A percentile compares a stretch with the other conserved stretches of the same genome.
These are phyloP conservation scores for Drosophila meridionalis DNA, from an alignment of 2,888 invertebrate genomes.

Conservation along the genomic window DNA sequence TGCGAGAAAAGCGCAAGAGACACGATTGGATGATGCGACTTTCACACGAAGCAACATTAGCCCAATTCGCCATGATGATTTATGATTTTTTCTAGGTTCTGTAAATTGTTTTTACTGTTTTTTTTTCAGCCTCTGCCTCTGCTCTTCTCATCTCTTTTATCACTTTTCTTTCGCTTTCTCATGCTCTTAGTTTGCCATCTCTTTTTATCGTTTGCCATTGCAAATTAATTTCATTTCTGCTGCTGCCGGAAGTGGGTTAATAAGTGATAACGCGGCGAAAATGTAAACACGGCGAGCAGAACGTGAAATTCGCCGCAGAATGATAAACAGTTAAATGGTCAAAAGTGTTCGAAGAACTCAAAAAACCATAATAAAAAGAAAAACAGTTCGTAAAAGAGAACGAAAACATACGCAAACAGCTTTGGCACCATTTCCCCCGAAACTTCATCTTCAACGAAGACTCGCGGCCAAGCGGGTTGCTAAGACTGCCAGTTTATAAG, in stretches of 20 bases:
- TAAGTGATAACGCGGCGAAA: constrained; percentile 77
- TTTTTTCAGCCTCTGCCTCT: background rate
- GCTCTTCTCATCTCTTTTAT: background rate
- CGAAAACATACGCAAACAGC: constrained; percentile 42
- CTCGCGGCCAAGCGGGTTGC: constrained; percentile 17
- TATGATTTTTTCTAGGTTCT: constrained; percentile 77
- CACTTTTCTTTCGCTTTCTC: constrained; percentile 11
- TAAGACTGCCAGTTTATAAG: constrained; percentile 7
- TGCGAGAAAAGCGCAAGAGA: constrained; percentile 36
- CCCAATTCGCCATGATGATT: constrained; percentile 75
- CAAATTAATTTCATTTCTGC: constrained; percentile 73
- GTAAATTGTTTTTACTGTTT: constrained; percentile 67
- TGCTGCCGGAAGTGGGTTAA: constrained; percentile 74
- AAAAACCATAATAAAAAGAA: background rate
- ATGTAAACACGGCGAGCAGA: constrained; percentile 66
- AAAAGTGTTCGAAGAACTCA: constrained; percentile 24
- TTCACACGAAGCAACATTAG: constrained; percentile 74
- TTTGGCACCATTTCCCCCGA: constrained; percentile 54
- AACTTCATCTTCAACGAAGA: constrained; percentile 17
- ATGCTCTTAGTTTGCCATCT: background rate
- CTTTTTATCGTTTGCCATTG: constrained; percentile 51
- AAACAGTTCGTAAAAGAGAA: constrained; percentile 16
- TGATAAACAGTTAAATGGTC: constrained; percentile 49
- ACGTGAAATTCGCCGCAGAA: constrained; percentile 61
- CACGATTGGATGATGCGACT: constrained; percentile 39